These are phyloP conservation scores for Charanyca ferruginea DNA, from an alignment of 2,888 invertebrate genomes.

Conservation along the genomic window DNA sequence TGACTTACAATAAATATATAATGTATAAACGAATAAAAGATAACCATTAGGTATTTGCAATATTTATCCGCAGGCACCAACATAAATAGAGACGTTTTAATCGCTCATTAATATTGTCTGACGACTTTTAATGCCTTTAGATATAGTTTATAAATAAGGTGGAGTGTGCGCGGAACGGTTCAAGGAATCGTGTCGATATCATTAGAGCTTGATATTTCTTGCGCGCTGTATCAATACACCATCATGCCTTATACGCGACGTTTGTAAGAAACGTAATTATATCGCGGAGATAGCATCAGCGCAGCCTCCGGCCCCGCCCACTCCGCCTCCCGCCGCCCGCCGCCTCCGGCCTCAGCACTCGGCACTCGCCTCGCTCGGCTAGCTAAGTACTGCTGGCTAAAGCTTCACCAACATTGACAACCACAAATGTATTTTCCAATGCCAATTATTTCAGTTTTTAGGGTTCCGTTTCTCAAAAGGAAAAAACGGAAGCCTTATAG, in stretches of 20 bases:
- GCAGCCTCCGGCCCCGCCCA: constrained; percentile 57
- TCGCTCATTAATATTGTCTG: constrained; percentile 21
- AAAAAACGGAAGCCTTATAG: too few species aligned
- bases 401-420: background rate
- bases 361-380: too few species aligned
- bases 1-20: background rate
- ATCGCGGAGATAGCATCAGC: constrained; percentile 41
- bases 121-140: constrained; percentile 26
- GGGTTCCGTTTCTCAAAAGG: too few species aligned
- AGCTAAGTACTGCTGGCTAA: background rate
- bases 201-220: constrained; percentile 59
- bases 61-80: background rate
- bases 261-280: constrained; percentile 58
- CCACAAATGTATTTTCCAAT: too few species aligned
- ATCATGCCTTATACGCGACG: constrained; percentile 49
- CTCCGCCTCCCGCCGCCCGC: background rate
- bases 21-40: too few species aligned
- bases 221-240: constrained; percentile 56
- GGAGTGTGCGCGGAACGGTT: constrained; percentile 24
- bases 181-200: constrained; percentile 60
- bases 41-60: too few species aligned
- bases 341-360: too few species aligned
- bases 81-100: background rate
- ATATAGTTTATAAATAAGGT: constrained; percentile 51
- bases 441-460: too few species aligned